A percentile compares a stretch with the other conserved stretches of the same genome.
Evolutionary conservation across 2,888 invertebrate genomes (phyloP).

Genomic region (Dryomyza anilis): DNA sequence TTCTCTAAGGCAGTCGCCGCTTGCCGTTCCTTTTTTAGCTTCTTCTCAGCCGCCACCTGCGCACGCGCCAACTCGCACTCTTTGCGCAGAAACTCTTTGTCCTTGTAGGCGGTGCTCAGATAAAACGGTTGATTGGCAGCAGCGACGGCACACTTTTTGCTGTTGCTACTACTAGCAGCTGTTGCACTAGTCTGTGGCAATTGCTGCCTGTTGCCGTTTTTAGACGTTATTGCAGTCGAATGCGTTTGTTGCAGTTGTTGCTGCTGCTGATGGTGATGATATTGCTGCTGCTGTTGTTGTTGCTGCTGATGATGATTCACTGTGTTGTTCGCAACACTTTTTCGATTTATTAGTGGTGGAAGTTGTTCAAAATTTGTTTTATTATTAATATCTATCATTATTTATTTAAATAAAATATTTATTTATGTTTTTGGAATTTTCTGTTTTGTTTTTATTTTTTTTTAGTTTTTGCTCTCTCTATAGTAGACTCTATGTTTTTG

Average conservation of each 20-base stretch:
- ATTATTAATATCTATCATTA: conserved; percentile 57
- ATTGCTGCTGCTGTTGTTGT: too few relatives aligned
- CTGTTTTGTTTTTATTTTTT: conserved; percentile 25
- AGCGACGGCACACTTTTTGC: conserved; percentile 53
- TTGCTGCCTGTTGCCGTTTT: too few relatives aligned
- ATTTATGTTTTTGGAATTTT: conserved; percentile 32
- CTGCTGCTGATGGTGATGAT: too few relatives aligned
- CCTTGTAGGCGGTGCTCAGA: conserved; percentile 52
- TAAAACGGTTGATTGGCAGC: conserved; percentile 53
- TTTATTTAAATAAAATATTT: conserved; percentile 36
- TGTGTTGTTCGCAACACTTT: conserved; percentile 36
- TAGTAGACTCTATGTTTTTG: too few relatives aligned
- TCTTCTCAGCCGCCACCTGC: conserved; percentile 43
- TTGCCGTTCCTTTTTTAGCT: conserved; percentile 10
- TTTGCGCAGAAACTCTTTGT: conserved; percentile 57
- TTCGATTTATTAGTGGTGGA: conserved; percentile 50
- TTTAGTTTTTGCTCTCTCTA: conserved; percentile 19
- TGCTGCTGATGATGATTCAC: conserved; percentile 26
- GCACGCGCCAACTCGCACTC: conserved; percentile 59
- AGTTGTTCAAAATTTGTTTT: conserved; percentile 53
- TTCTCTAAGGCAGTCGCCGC: conserved; percentile 13
- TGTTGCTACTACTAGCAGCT: too few relatives aligned
- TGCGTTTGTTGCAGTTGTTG: too few relatives aligned
- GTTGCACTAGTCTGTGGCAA: too few relatives aligned
- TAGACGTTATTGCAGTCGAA: too few relatives aligned